A percentile compares a stretch with the other conserved stretches of the same genome.
Evolutionary conservation across 2,113 vertebrate species (phyloP).

Genomic region (Aviceda subcristata): DNA sequence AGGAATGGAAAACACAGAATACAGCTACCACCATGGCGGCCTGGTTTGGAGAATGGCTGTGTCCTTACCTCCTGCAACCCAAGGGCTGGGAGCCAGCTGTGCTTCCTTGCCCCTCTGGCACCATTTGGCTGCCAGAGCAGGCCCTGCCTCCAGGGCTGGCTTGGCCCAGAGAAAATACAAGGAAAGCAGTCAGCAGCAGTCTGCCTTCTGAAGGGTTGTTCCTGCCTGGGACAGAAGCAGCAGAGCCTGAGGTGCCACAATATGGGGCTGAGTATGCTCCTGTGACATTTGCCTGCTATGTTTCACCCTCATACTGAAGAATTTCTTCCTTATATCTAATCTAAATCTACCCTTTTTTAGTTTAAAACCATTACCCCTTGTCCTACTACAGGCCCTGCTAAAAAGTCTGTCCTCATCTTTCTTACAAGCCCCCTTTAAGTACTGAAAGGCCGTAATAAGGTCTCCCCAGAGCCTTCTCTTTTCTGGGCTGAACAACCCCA

Average conservation of each 20-base stretch:
- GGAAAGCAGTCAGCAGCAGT: background rate
- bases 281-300: background rate
- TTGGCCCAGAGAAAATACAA: background rate
- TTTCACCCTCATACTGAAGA: too few relatives aligned
- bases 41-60: background rate
- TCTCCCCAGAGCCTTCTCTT: background rate
- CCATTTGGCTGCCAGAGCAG: background rate
- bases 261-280: background rate
- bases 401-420: background rate
- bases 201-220: background rate
- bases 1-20: background rate
- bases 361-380: background rate
- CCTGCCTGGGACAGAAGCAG: background rate
- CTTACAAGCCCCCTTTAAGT: too few relatives aligned
- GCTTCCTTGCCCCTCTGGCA: background rate
- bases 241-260: background rate
- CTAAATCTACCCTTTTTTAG: background rate
- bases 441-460: accelerated
- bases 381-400: background rate
- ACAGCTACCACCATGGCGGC: background rate
- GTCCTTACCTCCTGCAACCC: background rate
- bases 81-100: background rate
- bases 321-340: too few relatives aligned
- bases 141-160: background rate
- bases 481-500: background rate